phyloP scores from a whole-genome alignment of 2,113 vertebrate genomes.

The Collichthys lucidus region DNA sequence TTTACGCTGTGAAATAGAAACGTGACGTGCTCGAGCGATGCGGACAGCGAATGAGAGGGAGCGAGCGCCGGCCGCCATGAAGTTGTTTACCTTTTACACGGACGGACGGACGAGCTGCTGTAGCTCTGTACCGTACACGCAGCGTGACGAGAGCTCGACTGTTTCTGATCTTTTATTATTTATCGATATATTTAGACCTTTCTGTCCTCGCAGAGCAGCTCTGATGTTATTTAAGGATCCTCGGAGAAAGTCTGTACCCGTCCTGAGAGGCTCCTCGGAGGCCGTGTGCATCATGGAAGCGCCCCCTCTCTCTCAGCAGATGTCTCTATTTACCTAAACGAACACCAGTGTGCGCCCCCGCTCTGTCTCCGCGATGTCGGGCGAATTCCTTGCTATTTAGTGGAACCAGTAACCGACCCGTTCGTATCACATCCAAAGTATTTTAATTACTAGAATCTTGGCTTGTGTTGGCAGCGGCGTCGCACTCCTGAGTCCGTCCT shows the following conservation, averaged over 20 bases:
- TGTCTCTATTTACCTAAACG: conserved; percentile 20
- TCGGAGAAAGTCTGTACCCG: conserved; percentile 8
- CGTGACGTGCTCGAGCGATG: no score
- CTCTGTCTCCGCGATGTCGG: conserved; percentile 29
- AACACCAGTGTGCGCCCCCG: conserved; percentile 32
- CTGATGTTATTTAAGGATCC: conserved; percentile 54
- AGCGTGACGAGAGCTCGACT: fast-evolving
- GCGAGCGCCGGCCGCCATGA: no score
- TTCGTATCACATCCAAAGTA: background rate
- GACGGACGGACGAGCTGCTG: no score
- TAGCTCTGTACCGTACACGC: background rate
- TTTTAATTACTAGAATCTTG: background rate
- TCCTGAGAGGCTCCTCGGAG: conserved; percentile 20
- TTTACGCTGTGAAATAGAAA: no score
- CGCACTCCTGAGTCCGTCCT: conserved; percentile 6
- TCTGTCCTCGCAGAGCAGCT: background rate
- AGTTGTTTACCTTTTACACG: no score
- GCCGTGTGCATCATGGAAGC: conserved; percentile 32
- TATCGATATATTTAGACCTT: conserved; percentile 45
- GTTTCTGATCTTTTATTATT: conserved; percentile 21
- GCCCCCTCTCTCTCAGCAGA: conserved; percentile 34
- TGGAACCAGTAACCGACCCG: no score
- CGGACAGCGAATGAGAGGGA: no score
- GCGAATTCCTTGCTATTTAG: conserved; percentile 22
- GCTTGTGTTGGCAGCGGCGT: background rate